Evolutionary conservation across 2,113 vertebrate species (phyloP).

Genomic region (Erythrocercus mccallii): DNA sequence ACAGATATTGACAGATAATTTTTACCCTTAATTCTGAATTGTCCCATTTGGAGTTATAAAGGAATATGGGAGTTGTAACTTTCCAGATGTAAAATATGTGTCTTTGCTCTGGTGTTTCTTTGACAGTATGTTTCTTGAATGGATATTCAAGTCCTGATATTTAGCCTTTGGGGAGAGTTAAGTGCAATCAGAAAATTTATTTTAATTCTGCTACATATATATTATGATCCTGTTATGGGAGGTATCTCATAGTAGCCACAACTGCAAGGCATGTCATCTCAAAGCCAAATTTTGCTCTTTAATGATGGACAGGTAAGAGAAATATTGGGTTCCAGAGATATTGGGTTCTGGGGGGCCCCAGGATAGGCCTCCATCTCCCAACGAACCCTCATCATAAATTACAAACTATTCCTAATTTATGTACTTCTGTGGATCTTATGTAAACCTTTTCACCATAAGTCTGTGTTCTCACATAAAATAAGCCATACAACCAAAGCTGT

Average conservation of each 20-base stretch:
- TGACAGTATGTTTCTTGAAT: background rate
- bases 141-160: background rate
- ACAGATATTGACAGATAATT: background rate
- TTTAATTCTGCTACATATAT: background rate
- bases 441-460: background rate
- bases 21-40: background rate
- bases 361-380: background rate
- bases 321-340: background rate
- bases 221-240: background rate
- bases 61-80: background rate
- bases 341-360: background rate
- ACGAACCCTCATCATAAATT: background rate
- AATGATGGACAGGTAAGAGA: background rate
- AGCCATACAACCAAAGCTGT: background rate
- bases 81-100: background rate
- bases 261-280: background rate
- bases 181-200: background rate
- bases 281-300: background rate
- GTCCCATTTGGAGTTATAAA: background rate
- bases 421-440: background rate
- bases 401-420: background rate
- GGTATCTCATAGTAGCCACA: background rate
- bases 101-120: background rate
- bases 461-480: background rate
- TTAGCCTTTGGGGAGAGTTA: background rate